Conservation (phyloP, 1,140 invertebrate species). For the Manduca sexta region DNA sequence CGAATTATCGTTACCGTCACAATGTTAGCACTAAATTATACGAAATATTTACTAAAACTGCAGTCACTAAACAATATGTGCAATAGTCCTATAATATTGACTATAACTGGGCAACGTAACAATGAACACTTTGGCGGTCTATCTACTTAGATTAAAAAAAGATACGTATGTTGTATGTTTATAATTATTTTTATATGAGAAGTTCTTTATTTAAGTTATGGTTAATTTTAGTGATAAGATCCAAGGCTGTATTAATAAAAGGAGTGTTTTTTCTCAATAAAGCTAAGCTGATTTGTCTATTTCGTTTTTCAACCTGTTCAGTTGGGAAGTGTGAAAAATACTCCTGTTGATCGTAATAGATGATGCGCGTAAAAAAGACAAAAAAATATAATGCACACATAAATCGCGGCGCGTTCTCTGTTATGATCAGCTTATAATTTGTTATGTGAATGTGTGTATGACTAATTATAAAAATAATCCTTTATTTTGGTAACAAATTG, state of each 20-base stretch:
- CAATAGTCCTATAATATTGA: too few relatives aligned
- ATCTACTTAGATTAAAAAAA: conserved; percentile 59
- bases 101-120: conserved; percentile 6
- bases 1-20: not conserved
- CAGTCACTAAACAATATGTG: too few relatives aligned
- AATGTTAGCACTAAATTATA: too few relatives aligned
- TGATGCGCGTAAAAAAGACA: conserved; percentile 24
- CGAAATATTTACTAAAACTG: too few relatives aligned
- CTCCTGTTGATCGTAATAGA: conserved; percentile 44
- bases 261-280: conserved; percentile 50
- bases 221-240: conserved; percentile 63
- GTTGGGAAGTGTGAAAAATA: conserved; percentile 35
- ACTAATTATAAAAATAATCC: conserved; percentile 66
- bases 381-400: conserved; percentile 14
- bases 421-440: conserved; percentile 49
- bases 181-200: conserved; percentile 67
- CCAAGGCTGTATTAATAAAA: conserved; percentile 67
- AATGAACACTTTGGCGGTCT: conserved; percentile 55
- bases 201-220: conserved; percentile 65
- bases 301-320: not conserved
- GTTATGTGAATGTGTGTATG: conserved; percentile 67
- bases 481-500: conserved; percentile 72
- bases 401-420: conserved; percentile 26
- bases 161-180: conserved; percentile 43
- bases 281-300: conserved; percentile 26